Conservation (phyloP, 2,113 vertebrate species). For the Pheucticus melanocephalus region DNA sequence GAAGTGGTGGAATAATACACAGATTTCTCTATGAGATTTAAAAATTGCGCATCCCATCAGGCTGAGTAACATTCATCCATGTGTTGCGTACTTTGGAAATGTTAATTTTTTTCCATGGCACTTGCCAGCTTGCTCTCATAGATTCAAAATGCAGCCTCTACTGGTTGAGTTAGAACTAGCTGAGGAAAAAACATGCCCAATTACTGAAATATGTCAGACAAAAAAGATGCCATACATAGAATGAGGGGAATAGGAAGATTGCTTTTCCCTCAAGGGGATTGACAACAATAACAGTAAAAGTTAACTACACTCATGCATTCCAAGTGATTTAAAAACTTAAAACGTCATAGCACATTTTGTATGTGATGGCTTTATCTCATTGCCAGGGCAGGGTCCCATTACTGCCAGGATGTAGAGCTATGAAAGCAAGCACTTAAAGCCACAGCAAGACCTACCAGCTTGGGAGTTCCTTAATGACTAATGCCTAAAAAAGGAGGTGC, state of each 20-base stretch:
- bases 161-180: conserved; percentile 38
- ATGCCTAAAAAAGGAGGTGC: not conserved
- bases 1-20: not conserved
- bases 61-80: conserved; percentile 31
- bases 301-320: not conserved
- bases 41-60: not conserved
- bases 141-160: conserved; percentile 31
- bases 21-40: not conserved
- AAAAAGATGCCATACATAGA: conserved; percentile 8
- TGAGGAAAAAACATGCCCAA: conserved; percentile 29
- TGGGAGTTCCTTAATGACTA: not conserved
- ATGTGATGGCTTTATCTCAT: not conserved
- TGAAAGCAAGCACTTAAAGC: not conserved
- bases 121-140: conserved; percentile 26
- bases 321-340: conserved; percentile 11
- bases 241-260: not conserved
- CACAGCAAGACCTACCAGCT: not conserved
- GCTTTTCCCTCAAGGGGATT: conserved; percentile 29
- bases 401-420: not conserved
- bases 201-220: conserved; percentile 60
- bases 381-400: not conserved
- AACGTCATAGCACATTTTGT: not conserved
- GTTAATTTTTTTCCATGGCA: conserved; percentile 35
- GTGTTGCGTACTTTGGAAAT: not conserved
- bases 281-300: not conserved